phyloP scores from a whole-genome alignment of 1,140 invertebrate species.

The Drosophila quadrilineata region DNA sequence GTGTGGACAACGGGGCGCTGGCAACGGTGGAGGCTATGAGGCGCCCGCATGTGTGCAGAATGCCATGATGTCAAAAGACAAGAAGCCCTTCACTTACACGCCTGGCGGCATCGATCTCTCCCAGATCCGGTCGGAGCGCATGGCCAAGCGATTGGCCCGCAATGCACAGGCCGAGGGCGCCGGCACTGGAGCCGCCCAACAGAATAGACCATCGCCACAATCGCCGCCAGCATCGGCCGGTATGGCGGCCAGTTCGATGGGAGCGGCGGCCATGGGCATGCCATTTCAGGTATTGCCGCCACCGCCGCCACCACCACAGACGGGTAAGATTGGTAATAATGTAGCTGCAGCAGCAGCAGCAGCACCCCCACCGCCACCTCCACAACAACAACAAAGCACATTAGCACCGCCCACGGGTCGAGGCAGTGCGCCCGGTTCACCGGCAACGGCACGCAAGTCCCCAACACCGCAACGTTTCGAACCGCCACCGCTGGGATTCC shows the following conservation, averaged over 20 bases:
- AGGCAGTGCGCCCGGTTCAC: constrained; percentile 71
- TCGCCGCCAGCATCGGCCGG: constrained; percentile 66
- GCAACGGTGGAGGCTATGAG: constrained; percentile 82
- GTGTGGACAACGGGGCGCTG: constrained; percentile 72
- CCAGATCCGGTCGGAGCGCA: constrained; percentile 93
- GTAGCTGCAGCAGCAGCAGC: constrained; percentile 67
- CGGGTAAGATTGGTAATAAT: constrained; percentile 71
- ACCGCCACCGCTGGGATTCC: constrained; percentile 80
- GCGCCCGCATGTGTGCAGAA: constrained; percentile 94
- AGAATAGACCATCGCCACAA: constrained; percentile 77
- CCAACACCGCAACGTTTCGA: constrained; percentile 81
- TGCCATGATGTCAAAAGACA: constrained; percentile 97
- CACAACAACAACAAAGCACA: constrained; percentile 82
- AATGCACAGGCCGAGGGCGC: constrained; percentile 83
- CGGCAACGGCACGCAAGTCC: constrained; percentile 81
- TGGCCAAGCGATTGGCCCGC: constrained; percentile 87
- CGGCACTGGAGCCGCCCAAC: constrained; percentile 61
- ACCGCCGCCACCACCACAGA: constrained; percentile 77
- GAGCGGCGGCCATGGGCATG: constrained; percentile 83
- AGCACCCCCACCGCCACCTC: constrained; percentile 85
- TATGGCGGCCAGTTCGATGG: constrained; percentile 66
- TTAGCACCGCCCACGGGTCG: constrained; percentile 74
- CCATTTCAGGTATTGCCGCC: constrained; percentile 86
- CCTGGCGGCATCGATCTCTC: constrained; percentile 94
- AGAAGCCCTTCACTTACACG: constrained; percentile 97